Percentiles rank a stretch among this genome's conserved stretches.
Conservation (phyloP, 2,888 invertebrate genomes). For the Cephus runcator region DNA sequence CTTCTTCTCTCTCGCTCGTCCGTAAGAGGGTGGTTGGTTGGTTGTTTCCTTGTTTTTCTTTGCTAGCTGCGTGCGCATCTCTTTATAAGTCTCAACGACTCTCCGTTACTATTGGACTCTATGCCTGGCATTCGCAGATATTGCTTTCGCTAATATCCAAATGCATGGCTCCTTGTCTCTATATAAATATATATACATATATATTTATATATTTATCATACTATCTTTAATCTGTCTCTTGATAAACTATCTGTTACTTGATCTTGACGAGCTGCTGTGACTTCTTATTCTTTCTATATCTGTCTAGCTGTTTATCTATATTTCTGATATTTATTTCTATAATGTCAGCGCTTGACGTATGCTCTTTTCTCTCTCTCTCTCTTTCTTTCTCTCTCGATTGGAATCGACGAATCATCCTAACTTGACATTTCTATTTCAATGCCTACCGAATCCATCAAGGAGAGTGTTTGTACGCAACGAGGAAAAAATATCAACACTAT, state of each 20-base stretch:
- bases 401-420: slow-evolving; percentile 30
- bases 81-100: not conserved
- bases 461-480: slow-evolving; percentile 58
- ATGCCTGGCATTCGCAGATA: not conserved
- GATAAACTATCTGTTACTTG: not conserved
- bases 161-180: not conserved
- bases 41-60: not conserved
- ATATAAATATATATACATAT: too few species aligned
- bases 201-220: not conserved
- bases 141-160: not conserved
- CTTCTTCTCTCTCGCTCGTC: not conserved
- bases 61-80: not conserved
- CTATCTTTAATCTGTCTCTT: not conserved
- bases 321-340: not conserved
- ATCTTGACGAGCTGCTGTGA: not conserved
- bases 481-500: slow-evolving; percentile 60
- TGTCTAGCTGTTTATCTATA: not conserved
- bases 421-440: slow-evolving; percentile 57
- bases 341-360: not conserved
- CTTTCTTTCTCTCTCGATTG: not conserved
- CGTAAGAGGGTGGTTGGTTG: not conserved
- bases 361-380: not conserved
- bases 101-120: not conserved
- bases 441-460: slow-evolving; percentile 52
- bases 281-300: not conserved